Evolutionary conservation across 2,888 invertebrate species (phyloP).

Genomic region (Beris morrisii): DNA sequence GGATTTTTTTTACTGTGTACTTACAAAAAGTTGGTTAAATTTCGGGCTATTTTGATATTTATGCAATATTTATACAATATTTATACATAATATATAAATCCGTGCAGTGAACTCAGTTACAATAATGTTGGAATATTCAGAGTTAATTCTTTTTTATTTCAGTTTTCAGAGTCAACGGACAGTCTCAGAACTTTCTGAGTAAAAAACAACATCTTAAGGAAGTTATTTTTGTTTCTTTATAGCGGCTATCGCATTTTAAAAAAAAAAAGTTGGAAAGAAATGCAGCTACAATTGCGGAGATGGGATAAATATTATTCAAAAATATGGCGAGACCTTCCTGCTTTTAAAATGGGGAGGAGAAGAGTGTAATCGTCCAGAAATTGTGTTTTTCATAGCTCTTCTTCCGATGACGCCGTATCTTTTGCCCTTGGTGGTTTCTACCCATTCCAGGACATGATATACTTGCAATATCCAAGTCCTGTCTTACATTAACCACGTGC

Average conservation of each 20-base stretch:
- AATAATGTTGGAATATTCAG: too few relatives aligned
- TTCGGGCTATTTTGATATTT: too few relatives aligned
- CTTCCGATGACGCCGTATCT: constrained; percentile 26
- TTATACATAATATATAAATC: too few relatives aligned
- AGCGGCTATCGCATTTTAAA: constrained; percentile 19
- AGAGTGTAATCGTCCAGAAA: constrained; percentile 8
- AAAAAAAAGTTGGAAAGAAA: constrained; percentile 13
- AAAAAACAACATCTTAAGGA: constrained; percentile 22
- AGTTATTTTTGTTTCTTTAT: constrained; percentile 27
- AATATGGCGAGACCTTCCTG: constrained; percentile 11
- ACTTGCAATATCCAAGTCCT: constrained; percentile 13
- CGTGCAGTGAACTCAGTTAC: too few relatives aligned
- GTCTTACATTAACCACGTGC: constrained; percentile 22
- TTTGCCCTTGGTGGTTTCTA: constrained; percentile 15
- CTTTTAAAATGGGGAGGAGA: constrained; percentile 14
- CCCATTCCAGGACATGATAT: constrained; percentile 19
- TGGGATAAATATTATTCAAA: background rate
- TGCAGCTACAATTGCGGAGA: background rate
- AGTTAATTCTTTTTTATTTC: too few relatives aligned
- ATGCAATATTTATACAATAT: too few relatives aligned
- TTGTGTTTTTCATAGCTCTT: constrained; percentile 8
- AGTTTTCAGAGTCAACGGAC: constrained; percentile 16
- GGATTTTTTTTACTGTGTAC: too few relatives aligned
- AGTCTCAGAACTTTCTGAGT: background rate
- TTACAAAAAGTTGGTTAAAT: too few relatives aligned